These are phyloP conservation scores for Pristionchus pacificus DNA, from an alignment of 1,140 invertebrate genomes.

Conservation along the genomic window DNA sequence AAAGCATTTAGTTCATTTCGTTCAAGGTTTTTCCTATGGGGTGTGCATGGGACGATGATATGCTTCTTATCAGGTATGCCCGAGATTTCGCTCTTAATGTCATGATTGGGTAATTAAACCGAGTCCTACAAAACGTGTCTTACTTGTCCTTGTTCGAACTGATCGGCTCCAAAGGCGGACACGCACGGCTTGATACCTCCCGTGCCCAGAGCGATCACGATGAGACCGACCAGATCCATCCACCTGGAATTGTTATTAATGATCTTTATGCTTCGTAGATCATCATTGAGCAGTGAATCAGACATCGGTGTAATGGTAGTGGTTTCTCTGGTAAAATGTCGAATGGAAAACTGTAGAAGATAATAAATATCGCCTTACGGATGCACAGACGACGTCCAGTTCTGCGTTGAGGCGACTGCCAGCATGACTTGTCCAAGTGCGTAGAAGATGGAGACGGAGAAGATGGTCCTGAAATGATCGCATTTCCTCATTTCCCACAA, in stretches of 20 bases:
- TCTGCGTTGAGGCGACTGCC: constrained; percentile 66
- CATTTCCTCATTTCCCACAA: too few relatives aligned
- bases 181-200: constrained; percentile 97
- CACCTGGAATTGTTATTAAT: constrained; percentile 8
- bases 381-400: constrained; percentile 64
- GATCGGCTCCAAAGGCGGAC: constrained; percentile 90
- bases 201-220: constrained; percentile 77
- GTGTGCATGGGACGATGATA: too few relatives aligned
- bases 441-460: constrained; percentile 69
- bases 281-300: background rate
- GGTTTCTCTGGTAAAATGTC: background rate
- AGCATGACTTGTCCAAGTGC: constrained; percentile 77
- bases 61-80: too few relatives aligned
- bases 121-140: background rate
- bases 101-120: background rate
- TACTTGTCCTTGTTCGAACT: constrained; percentile 71
- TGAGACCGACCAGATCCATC: constrained; percentile 60
- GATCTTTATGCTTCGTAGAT: background rate
- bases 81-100: constrained; percentile 15
- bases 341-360: constrained; percentile 9
- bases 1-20: too few relatives aligned
- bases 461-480: constrained; percentile 59
- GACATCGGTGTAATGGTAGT: constrained; percentile 12
- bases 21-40: too few relatives aligned
- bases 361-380: constrained; percentile 58